Evolutionary conservation across 2,888 invertebrate species (phyloP).

Genomic region (Dysmachus trigonus): DNA sequence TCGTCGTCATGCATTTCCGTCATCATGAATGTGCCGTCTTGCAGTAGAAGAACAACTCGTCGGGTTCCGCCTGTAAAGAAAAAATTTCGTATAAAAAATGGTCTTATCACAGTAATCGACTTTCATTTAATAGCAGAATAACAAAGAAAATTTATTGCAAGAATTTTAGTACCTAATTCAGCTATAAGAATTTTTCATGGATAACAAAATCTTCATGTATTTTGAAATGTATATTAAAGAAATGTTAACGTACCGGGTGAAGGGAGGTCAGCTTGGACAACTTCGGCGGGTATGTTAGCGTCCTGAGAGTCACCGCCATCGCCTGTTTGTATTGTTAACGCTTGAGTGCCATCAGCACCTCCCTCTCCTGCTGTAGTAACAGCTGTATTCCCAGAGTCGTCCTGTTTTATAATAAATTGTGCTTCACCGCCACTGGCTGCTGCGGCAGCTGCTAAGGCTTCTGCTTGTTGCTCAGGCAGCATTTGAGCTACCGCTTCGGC

Average conservation of each 20-base stretch:
- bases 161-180: too few species aligned
- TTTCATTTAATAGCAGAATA: too few species aligned
- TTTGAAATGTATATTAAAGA: not conserved
- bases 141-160: too few species aligned
- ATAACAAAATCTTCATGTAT: too few species aligned
- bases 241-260: conserved; percentile 74
- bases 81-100: not conserved
- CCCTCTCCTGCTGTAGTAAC: conserved; percentile 51
- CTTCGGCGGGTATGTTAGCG: conserved; percentile 85
- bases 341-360: conserved; percentile 44
- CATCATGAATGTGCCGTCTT: conserved; percentile 87
- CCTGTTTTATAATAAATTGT: conserved; percentile 60
- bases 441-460: conserved; percentile 55
- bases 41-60: conserved; percentile 82
- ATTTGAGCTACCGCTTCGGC: conserved; percentile 63
- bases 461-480: conserved; percentile 58
- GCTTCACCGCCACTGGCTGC: conserved; percentile 56
- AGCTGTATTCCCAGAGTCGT: conserved; percentile 52
- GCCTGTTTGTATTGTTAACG: conserved; percentile 50
- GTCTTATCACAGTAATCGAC: not conserved
- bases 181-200: too few species aligned
- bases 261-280: conserved; percentile 84
- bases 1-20: conserved; percentile 89
- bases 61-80: conserved; percentile 76
- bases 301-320: conserved; percentile 67